Percentiles rank a stretch among this genome's conserved stretches.
phyloP scores from a whole-genome alignment of 2,888 invertebrate species.

The Harpagoxenus sublaevis region DNA sequence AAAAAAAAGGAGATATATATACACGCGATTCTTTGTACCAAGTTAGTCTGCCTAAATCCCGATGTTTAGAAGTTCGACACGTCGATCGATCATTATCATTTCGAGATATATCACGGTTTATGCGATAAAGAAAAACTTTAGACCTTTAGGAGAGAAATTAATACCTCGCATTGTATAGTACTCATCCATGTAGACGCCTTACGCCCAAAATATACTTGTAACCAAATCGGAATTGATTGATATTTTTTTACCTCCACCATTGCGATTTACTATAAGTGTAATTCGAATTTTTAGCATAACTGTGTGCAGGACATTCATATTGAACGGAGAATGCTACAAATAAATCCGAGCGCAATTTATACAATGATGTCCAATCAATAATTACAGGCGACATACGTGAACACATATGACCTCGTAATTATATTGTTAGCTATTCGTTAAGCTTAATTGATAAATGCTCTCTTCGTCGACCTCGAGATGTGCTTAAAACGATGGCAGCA shows the following conservation, averaged over 20 bases:
- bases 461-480: constrained; percentile 8
- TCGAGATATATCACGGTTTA: constrained; percentile 52
- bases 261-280: neutral
- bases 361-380: neutral
- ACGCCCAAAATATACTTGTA: constrained; percentile 73
- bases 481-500: constrained; percentile 5
- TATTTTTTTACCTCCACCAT: constrained; percentile 12
- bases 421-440: constrained; percentile 23
- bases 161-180: constrained; percentile 71
- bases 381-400: neutral
- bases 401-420: constrained; percentile 41
- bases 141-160: constrained; percentile 46
- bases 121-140: constrained; percentile 50
- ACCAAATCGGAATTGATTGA: constrained; percentile 20
- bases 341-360: neutral
- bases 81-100: constrained; percentile 62
- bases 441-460: constrained; percentile 39
- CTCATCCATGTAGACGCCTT: constrained; percentile 72
- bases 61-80: constrained; percentile 65
- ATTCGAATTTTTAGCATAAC: neutral
- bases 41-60: constrained; percentile 54
- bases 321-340: neutral
- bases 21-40: constrained; percentile 26
- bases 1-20: neutral
- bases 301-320: neutral